Percentiles rank a stretch among this genome's conserved stretches.
These are phyloP conservation scores for Latheticus oryzae DNA, from an alignment of 2,888 invertebrate species.

Conservation along the genomic window DNA sequence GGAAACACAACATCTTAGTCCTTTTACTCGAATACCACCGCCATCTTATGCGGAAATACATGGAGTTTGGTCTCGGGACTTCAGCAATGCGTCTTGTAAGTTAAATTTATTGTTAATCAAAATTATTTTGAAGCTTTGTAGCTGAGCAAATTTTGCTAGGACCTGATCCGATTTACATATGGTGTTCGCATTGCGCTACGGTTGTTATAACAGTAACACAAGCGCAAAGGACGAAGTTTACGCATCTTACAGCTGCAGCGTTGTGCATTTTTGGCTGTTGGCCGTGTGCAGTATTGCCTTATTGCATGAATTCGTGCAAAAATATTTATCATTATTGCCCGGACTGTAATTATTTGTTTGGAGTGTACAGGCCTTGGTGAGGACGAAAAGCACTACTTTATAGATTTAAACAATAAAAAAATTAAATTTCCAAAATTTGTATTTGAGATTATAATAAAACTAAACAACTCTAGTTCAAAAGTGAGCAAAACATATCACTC, in stretches of 20 bases:
- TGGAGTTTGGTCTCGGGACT: constrained; percentile 47
- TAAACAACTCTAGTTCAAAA: no score
- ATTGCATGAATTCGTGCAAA: constrained; percentile 62
- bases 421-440: no score
- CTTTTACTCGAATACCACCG: constrained; percentile 52
- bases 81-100: constrained; percentile 50
- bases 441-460: no score
- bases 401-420: no score
- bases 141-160: constrained; percentile 58
- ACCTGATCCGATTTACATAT: constrained; percentile 59
- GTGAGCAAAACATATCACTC: background rate
- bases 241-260: constrained; percentile 61
- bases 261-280: constrained; percentile 63
- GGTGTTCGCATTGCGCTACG: constrained; percentile 60
- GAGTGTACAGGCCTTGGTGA: constrained; percentile 62
- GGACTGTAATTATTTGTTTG: constrained; percentile 59
- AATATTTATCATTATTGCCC: constrained; percentile 63
- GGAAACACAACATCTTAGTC: constrained; percentile 28
- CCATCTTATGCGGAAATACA: constrained; percentile 56
- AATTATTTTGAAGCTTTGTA: no score
- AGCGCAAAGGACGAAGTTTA: constrained; percentile 56
- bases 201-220: constrained; percentile 58
- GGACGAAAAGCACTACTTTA: no score
- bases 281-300: constrained; percentile 63
- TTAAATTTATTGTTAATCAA: no score